These are phyloP conservation scores for Drosophila maculinotata DNA, from an alignment of 2,888 invertebrate genomes.

Conservation along the genomic window DNA sequence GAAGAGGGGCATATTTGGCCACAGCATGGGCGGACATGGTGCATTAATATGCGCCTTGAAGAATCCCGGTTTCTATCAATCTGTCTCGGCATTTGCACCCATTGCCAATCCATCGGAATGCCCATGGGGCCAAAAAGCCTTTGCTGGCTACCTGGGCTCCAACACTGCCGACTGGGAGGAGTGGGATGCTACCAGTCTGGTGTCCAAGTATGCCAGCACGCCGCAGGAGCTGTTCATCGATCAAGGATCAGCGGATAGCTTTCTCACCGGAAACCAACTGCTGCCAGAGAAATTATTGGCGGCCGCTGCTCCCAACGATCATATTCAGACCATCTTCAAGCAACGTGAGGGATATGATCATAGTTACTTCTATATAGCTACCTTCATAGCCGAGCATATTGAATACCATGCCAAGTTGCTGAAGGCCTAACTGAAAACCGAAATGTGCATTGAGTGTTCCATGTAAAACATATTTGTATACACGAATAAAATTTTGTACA, in stretches of 20 bases:
- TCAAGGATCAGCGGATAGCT: slow-evolving; percentile 94
- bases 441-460: slow-evolving; percentile 3
- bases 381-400: slow-evolving; percentile 97
- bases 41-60: slow-evolving; percentile 95
- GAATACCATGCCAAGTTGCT: slow-evolving; percentile 94
- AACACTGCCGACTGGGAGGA: slow-evolving; percentile 89
- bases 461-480: slow-evolving; percentile 5
- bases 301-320: slow-evolving; percentile 85
- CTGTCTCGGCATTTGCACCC: slow-evolving; percentile 97
- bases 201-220: slow-evolving; percentile 93
- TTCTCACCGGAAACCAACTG: slow-evolving; percentile 90
- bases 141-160: slow-evolving; percentile 92
- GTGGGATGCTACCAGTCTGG: slow-evolving; percentile 95
- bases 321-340: slow-evolving; percentile 89
- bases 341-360: slow-evolving; percentile 96
- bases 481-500: slow-evolving; percentile 40
- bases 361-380: slow-evolving; percentile 95
- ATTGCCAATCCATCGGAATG: slow-evolving; percentile 94
- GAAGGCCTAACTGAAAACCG: slow-evolving; percentile 79
- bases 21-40: slow-evolving; percentile 99
- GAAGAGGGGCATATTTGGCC: slow-evolving; percentile 92
- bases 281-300: slow-evolving; percentile 92
- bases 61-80: slow-evolving; percentile 94
- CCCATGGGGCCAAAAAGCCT: slow-evolving; percentile 95
- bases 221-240: slow-evolving; percentile 94